Conservation (phyloP, 2,797 vertebrate genomes). For the Holocentrus rufus region DNA sequence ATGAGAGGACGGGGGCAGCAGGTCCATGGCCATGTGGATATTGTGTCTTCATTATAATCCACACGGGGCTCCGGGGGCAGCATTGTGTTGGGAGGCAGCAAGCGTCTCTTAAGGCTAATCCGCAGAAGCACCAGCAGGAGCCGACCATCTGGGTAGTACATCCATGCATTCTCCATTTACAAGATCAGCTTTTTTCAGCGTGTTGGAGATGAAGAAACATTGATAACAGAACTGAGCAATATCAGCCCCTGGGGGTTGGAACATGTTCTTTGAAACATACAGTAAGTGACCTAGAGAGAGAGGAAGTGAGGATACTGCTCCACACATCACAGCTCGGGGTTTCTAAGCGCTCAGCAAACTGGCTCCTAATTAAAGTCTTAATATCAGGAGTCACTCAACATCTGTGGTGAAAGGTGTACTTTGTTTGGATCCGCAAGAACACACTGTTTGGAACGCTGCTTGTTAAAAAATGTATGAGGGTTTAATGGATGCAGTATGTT, state of each 20-base stretch:
- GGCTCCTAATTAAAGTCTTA: conserved; percentile 54
- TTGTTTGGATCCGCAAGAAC: conserved; percentile 48
- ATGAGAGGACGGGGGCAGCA: conserved; percentile 56
- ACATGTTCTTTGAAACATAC: conserved; percentile 49
- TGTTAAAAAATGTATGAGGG: conserved; percentile 68
- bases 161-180: conserved; percentile 52
- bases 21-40: conserved; percentile 59
- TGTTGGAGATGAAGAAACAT: conserved; percentile 35
- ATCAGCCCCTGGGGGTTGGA: conserved; percentile 41
- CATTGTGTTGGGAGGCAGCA: conserved; percentile 67
- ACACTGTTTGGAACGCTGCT: conserved; percentile 47
- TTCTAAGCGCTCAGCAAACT: conserved; percentile 35
- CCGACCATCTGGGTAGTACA: conserved; percentile 27
- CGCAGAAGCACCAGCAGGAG: conserved; percentile 52
- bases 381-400: conserved; percentile 53
- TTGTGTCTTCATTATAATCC: conserved; percentile 78
- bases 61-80: conserved; percentile 53
- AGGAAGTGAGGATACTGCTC: conserved; percentile 34
- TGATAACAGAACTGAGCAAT: conserved; percentile 52
- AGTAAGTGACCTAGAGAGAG: conserved; percentile 24
- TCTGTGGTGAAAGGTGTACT: conserved; percentile 47
- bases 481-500: conserved; percentile 51
- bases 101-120: conserved; percentile 65
- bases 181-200: conserved; percentile 34
- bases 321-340: conserved; percentile 50